A percentile compares a stretch with the other conserved stretches of the same genome.
phyloP scores from a whole-genome alignment of 2,113 vertebrate species.

The Pelecanus crispus region DNA sequence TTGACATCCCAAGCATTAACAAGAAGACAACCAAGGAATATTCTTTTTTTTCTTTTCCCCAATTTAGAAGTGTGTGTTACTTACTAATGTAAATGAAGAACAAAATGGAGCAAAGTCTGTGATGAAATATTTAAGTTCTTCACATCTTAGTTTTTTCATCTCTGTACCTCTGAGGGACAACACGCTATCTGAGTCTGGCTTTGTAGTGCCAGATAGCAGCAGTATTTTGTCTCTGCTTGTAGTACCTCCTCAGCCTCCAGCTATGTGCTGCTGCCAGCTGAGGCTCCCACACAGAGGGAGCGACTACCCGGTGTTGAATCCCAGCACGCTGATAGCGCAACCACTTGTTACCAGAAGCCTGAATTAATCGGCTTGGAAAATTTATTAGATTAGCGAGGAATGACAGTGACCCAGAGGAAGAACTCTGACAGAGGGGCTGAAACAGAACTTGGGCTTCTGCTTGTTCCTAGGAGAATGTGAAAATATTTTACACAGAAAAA shows the following conservation, averaged over 20 bases:
- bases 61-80: background rate
- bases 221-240: background rate
- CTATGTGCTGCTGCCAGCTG: background rate
- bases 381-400: background rate
- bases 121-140: background rate
- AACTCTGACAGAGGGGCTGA: background rate
- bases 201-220: background rate
- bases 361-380: background rate
- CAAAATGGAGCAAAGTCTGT: background rate
- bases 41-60: background rate
- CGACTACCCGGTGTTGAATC: background rate
- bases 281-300: background rate
- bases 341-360: background rate
- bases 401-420: background rate
- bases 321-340: background rate
- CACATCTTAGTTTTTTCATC: background rate
- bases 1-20: background rate
- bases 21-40: background rate
- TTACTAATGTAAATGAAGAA: conserved; percentile 9
- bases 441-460: background rate
- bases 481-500: background rate
- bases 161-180: background rate
- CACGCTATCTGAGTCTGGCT: background rate
- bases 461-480: background rate
- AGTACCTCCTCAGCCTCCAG: background rate